A percentile compares a stretch with the other conserved stretches of the same genome.
Evolutionary conservation across 1,140 invertebrate genomes (phyloP).

Genomic region (Drosophila subobscura): DNA sequence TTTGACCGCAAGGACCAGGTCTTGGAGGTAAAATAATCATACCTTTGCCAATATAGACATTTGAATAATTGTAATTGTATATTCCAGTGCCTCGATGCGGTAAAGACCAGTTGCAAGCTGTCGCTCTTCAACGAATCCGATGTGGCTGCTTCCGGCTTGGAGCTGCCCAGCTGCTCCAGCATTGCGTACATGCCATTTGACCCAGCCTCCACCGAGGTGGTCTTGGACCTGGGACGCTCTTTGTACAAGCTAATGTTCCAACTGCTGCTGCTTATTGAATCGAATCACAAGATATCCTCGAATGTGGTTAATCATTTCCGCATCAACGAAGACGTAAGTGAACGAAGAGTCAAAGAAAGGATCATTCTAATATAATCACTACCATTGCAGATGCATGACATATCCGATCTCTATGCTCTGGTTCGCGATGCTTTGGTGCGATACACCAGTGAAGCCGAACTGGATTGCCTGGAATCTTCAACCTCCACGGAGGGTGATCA

Average conservation of each 20-base stretch:
- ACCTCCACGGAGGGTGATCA: slow-evolving; percentile 83
- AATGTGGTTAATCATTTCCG: slow-evolving; percentile 84
- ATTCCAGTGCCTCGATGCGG: slow-evolving; percentile 88
- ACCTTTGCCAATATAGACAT: neutral
- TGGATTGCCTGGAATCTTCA: slow-evolving; percentile 81
- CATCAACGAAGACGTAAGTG: slow-evolving; percentile 79
- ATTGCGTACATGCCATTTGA: slow-evolving; percentile 80
- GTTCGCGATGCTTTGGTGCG: slow-evolving; percentile 81
- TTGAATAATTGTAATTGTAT: neutral
- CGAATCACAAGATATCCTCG: slow-evolving; percentile 94
- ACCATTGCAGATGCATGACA: slow-evolving; percentile 76
- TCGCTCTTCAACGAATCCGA: slow-evolving; percentile 88
- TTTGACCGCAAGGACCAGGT: slow-evolving; percentile 95
- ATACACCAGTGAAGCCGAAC: slow-evolving; percentile 73
- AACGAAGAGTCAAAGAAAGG: too few relatives aligned
- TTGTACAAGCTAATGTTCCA: slow-evolving; percentile 98
- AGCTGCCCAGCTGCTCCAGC: slow-evolving; percentile 64
- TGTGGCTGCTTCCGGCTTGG: slow-evolving; percentile 74
- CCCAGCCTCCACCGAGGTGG: slow-evolving; percentile 84
- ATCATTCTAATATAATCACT: neutral
- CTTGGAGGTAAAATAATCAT: slow-evolving; percentile 87
- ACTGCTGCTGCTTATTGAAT: slow-evolving; percentile 94
- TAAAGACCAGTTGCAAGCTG: slow-evolving; percentile 90
- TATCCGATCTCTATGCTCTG: slow-evolving; percentile 79
- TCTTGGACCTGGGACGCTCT: slow-evolving; percentile 90